phyloP scores from a whole-genome alignment of 2,797 vertebrate species.

The Microchirus variegatus region DNA sequence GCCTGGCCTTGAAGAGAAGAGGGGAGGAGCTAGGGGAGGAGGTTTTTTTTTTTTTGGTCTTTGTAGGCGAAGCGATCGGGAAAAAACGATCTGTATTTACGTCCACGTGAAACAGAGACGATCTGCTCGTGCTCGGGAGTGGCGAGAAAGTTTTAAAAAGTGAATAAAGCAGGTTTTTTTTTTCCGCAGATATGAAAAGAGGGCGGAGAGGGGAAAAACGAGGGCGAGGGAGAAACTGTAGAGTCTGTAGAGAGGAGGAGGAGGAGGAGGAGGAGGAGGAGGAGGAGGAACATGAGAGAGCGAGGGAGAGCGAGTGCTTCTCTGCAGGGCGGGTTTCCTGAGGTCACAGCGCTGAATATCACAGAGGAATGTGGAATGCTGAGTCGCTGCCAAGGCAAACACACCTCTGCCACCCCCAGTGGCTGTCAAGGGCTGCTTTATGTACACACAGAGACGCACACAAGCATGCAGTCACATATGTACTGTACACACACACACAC shows the following conservation, averaged over 20 bases:
- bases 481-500: slow-evolving; percentile 12
- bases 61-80: slow-evolving; percentile 15
- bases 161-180: no score
- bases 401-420: slow-evolving; percentile 76
- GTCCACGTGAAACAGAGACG: background rate
- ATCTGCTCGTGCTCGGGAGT: background rate
- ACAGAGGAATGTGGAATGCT: slow-evolving; percentile 87
- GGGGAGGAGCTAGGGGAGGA: slow-evolving; percentile 56
- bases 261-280: no score
- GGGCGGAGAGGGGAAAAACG: slow-evolving; percentile 49
- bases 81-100: slow-evolving; percentile 18
- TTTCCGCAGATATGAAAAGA: slow-evolving; percentile 60
- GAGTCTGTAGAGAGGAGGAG: slow-evolving; percentile 24
- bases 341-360: slow-evolving; percentile 87
- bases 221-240: slow-evolving; percentile 40
- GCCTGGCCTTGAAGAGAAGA: slow-evolving; percentile 46
- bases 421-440: slow-evolving; percentile 75
- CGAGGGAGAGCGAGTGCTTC: slow-evolving; percentile 50
- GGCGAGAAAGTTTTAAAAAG: slow-evolving; percentile 39
- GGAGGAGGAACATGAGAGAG: slow-evolving; percentile 38
- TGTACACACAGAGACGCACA: slow-evolving; percentile 63
- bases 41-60: slow-evolving; percentile 20
- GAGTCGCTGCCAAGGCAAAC: slow-evolving; percentile 83
- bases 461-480: slow-evolving; percentile 59
- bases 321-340: slow-evolving; percentile 82